Evolutionary conservation across 2,113 vertebrate species (phyloP).

Genomic region (Aphyosemion australe): DNA sequence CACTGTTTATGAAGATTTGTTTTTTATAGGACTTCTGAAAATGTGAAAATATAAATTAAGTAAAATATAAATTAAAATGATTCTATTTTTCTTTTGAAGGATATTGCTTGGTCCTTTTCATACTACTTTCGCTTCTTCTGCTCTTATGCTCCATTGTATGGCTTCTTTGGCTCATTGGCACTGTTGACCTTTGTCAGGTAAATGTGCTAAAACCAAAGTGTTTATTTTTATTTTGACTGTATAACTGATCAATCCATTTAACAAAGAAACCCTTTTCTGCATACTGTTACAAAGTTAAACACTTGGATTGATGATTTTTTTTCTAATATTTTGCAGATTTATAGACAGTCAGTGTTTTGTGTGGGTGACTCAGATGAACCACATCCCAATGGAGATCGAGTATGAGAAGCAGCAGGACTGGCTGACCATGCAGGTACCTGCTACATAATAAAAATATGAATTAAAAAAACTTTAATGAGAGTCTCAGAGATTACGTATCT

Average conservation of each 20-base stretch:
- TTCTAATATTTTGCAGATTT: slow-evolving; percentile 77
- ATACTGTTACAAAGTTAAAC: no score
- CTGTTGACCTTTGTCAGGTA: slow-evolving; percentile 92
- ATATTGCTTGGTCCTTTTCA: slow-evolving; percentile 87
- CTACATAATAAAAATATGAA: background rate
- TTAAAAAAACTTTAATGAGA: no score
- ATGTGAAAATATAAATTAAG: background rate
- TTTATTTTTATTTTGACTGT: no score
- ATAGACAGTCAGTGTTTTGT: slow-evolving; percentile 98
- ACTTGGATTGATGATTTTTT: background rate
- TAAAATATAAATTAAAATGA: background rate
- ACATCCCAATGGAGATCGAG: slow-evolving; percentile 93
- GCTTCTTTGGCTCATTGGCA: slow-evolving; percentile 82
- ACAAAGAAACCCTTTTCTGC: no score
- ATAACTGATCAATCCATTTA: no score
- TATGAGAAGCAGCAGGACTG: slow-evolving; percentile 89
- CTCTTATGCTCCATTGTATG: slow-evolving; percentile 86
- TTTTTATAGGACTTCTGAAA: background rate
- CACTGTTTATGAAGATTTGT: background rate
- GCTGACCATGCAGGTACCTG: slow-evolving; percentile 89
- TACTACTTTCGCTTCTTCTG: slow-evolving; percentile 88
- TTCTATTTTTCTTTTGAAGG: slow-evolving; percentile 71
- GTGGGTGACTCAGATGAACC: slow-evolving; percentile 98
- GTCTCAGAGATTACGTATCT: no score
- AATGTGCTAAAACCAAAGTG: background rate